Evolutionary conservation across 2,797 vertebrate species (phyloP), one percentile per base, ranked within the genome.

Genomic region (Sparus aurata): DNA sequence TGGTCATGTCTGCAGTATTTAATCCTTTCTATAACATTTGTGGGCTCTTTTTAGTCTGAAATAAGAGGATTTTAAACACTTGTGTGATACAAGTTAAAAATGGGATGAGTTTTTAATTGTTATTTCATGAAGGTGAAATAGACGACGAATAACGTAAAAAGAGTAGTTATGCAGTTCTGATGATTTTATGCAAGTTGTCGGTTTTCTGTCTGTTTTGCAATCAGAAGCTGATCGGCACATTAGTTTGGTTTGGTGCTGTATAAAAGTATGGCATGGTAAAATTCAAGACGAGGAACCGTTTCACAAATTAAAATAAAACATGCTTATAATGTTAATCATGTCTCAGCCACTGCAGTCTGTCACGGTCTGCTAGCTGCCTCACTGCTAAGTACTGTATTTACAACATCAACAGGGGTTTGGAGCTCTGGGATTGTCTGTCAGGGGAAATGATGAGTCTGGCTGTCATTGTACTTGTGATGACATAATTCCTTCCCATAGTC

Each of bases 301-400:
- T 63, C 52, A 34, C 18, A 41, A 61, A 78, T 45, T 30, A 75
- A 41, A 77, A 70, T 69, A 59, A 66, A 70, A 80, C 38, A 77
- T n/a, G 34, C 64, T 59, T 46, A 38, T 75, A 11, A 65, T 81
- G 62, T 53, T 71, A 65, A 82, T 86, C 60, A 57, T 66, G 82
- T 83, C 71, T 85, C 59, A 85, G 85, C 86, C 84, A 85, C 89
- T 89, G 90, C 88, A 87, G 91, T 80, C 77, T 73, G 66, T 82
- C 80, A 88, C 47, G 62, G 79, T 88, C 83, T 64, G 66, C 87
- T 80, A 16, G 53, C 82, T 55, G 6, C 58, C 70, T 77, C 79
- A 77, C 75, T 63, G 59, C 63, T 69, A 77, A 87, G 80, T 82
- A 57, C 43, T 77, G 72, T 63, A 66, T 83, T 77, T 86, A 85